These are phyloP conservation scores for Podilymbus podiceps DNA, from an alignment of 2,113 vertebrate genomes.

Conservation along the genomic window DNA sequence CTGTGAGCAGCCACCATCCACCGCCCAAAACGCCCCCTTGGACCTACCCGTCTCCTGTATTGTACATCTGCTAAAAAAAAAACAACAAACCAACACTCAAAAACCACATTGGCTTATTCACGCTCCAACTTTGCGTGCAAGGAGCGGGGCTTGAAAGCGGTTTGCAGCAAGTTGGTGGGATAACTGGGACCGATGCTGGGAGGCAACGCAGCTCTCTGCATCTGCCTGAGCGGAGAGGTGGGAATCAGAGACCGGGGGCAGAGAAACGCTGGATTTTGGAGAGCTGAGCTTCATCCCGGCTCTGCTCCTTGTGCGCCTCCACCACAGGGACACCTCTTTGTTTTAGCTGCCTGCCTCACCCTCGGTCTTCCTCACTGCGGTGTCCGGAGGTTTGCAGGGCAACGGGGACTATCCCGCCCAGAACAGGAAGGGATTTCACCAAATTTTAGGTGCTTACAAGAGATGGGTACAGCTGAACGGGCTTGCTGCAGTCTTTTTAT, in stretches of 20 bases:
- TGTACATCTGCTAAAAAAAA: too few species aligned
- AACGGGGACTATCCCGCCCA: neutral
- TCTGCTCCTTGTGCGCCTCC: neutral
- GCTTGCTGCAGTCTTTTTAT: accelerated
- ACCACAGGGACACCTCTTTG: accelerated
- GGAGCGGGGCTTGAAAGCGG: neutral
- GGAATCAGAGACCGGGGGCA: neutral
- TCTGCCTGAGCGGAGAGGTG: neutral
- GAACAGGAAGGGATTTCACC: accelerated
- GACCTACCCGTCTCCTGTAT: accelerated
- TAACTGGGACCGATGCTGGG: neutral
- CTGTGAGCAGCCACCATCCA: neutral
- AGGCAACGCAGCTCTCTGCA: neutral
- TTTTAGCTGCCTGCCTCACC: too few species aligned
- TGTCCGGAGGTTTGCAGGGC: neutral
- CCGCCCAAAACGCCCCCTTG: neutral
- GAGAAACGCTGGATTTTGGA: neutral
- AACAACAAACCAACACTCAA: neutral
- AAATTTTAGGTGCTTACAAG: neutral
- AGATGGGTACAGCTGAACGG: neutral
- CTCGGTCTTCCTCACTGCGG: accelerated
- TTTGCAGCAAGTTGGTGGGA: neutral
- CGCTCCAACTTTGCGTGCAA: neutral
- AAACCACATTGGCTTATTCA: accelerated
- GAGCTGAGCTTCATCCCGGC: neutral